Conservation (phyloP, 2,113 vertebrate genomes). For the Paracanthobrama guichenoti region DNA sequence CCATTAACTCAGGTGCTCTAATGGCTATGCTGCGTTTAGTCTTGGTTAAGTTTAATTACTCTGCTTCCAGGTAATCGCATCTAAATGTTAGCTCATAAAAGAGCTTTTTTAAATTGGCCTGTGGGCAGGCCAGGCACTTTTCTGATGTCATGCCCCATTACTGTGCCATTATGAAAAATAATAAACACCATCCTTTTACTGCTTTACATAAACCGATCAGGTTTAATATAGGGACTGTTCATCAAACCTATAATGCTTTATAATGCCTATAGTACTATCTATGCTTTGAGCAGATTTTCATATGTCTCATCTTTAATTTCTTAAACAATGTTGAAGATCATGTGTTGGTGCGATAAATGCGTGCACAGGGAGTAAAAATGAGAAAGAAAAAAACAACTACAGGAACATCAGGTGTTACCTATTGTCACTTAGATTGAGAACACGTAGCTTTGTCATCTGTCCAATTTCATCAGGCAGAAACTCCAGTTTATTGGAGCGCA, state of each 20-base stretch:
- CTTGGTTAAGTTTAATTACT: constrained; percentile 49
- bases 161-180: constrained; percentile 36
- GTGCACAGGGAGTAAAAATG: neutral
- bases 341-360: neutral
- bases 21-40: constrained; percentile 40
- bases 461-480: constrained; percentile 98
- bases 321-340: neutral
- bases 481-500: constrained; percentile 97
- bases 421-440: constrained; percentile 97
- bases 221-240: neutral
- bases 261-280: too few relatives aligned
- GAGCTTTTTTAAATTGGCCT: constrained; percentile 49
- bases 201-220: constrained; percentile 25
- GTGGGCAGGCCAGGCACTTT: constrained; percentile 29
- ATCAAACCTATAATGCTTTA: neutral
- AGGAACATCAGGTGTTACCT: constrained; percentile 77
- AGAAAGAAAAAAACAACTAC: neutral
- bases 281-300: neutral
- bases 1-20: constrained; percentile 41
- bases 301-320: neutral
- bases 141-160: constrained; percentile 37
- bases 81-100: constrained; percentile 50
- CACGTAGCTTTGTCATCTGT: constrained; percentile 97
- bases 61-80: constrained; percentile 37
- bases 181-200: constrained; percentile 5